Evolutionary conservation across 2,797 vertebrate species (phyloP), one percentile per base, ranked within the genome.

Genomic region (Bovichtus variegatus): DNA sequence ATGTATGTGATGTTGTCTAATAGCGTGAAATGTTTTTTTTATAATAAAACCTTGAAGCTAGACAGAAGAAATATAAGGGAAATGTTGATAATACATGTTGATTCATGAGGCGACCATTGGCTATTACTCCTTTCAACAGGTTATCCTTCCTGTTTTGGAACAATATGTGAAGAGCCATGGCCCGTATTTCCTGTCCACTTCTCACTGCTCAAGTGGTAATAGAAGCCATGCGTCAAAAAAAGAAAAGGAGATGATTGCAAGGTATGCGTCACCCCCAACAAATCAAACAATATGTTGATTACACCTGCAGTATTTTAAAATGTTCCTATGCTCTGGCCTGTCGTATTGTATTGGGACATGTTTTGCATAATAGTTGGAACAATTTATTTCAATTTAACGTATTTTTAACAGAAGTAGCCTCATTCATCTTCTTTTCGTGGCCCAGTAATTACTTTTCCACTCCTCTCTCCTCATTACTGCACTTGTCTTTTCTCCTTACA

Each of bases 171-270:
- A 96, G 95, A 97, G 95, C 84, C 97, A 99, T 76, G 93, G 89
- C 49, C 87, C 95, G 40, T 98, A 99, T 95, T 99, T 98, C 92
- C 88, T 98, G 73, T 97, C 97, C 60, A 92, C 94, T 59, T 94
- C 96, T 59, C 91, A 93, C 65, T 90, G 92, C 70, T 96, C 95
- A 43, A 95, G 94, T 47, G 94, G 93, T 64, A 96, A 94, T 55
- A 94, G 95, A 71, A 95, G 95, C 55, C 95, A 96, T 41, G 96
- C 97, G 6, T 97, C 97, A 29, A 97, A 95, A 89, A 99, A 96
- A 85, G 98, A 99, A 89, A 98, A 98, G 85, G 97, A 98, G 93
- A 97, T 99, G 95, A 95, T 98, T 73, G 95, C 96, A 55, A 97
- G 97, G 98, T 98, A 84, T 47, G 74, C 60, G 15, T 55, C 11